Evolutionary conservation across 2,797 vertebrate genomes (phyloP), one percentile per base, ranked within the genome.

Genomic region (Decapterus maruadsi): DNA sequence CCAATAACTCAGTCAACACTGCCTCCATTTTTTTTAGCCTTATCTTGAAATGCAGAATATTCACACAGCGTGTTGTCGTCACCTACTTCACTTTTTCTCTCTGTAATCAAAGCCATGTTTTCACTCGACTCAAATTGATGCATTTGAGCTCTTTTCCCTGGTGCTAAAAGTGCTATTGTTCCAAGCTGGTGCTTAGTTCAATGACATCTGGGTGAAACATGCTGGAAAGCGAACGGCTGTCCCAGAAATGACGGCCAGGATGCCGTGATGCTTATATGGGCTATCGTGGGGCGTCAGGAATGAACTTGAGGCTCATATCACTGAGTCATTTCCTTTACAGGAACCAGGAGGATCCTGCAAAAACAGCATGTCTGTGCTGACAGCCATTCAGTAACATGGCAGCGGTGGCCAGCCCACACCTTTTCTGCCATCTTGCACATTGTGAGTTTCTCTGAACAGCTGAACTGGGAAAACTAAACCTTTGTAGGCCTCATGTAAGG

Each of bases 321-420:
- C 92, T 90, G 91, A 94, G 83, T 95, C 94, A 95, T 92, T 94
- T 95, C 94, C 94, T 84, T 82, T 58, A 87, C 93, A 94, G 94
- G 93, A 95, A 95, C 90, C 86, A 74, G 81, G 81, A 86, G 75
- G 82, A 92, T 92, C 89, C 89, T 92, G 89, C 87, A 91, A 87
- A 92, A 94, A 92, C 89, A 92, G 82, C 72, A 75, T 65, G 79
- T 72, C 72, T 88, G 50, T 77, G 81, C 87, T 93, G 85, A 88
- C 87, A 86, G 65, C 57, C 67, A 75, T 80, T 85, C 84, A 87
- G 75, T 88, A 90, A 91, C 82, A 87, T 53, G 40, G 62, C 75
- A 58, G 26, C 26, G 26, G 66, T 61, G 74, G 82, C 81, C 53
- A 73, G 53, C 69, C 69, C 65, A 65, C 66, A 6, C 68, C 22